Conservation (phyloP, 2,113 vertebrate genomes). For the Hylia prasina region DNA sequence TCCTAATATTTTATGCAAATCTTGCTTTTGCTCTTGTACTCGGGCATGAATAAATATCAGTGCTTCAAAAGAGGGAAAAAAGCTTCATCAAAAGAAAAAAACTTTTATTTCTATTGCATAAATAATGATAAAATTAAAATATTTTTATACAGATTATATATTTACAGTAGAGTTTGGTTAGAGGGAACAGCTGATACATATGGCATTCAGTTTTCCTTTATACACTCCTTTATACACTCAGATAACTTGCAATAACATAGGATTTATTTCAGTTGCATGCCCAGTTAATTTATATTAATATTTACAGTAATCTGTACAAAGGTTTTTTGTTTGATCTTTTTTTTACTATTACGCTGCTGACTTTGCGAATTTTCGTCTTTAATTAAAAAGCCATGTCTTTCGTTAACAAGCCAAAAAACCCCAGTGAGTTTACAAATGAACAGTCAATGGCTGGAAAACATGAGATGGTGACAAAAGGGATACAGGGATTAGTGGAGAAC, state of each 20-base stretch:
- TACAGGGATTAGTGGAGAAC: not conserved
- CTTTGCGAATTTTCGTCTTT: slow-evolving; percentile 25
- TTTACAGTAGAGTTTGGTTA: slow-evolving; percentile 87
- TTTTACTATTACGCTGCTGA: slow-evolving; percentile 71
- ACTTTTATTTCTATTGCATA: slow-evolving; percentile 92
- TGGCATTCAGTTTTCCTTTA: slow-evolving; percentile 79
- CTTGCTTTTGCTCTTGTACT: not conserved
- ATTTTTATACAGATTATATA: slow-evolving; percentile 91
- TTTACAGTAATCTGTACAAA: slow-evolving; percentile 79
- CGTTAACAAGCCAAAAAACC: not conserved
- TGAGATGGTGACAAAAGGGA: not conserved
- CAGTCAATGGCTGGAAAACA: not conserved
- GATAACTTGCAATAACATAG: slow-evolving; percentile 76
- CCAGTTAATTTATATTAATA: slow-evolving; percentile 81
- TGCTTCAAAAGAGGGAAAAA: not conserved
- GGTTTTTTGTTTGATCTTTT: not conserved
- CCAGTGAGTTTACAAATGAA: not conserved
- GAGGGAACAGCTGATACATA: slow-evolving; percentile 76
- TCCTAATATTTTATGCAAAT: slow-evolving; percentile 5
- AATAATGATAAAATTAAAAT: slow-evolving; percentile 85
- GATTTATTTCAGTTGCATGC: slow-evolving; percentile 83
- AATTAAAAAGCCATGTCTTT: slow-evolving; percentile 31
- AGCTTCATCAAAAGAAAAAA: slow-evolving; percentile 77
- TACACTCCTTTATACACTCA: slow-evolving; percentile 78
- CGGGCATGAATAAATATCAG: not conserved